Evolutionary conservation across 2,113 vertebrate species (phyloP).

Genomic region (Gavialis gangeticus): DNA sequence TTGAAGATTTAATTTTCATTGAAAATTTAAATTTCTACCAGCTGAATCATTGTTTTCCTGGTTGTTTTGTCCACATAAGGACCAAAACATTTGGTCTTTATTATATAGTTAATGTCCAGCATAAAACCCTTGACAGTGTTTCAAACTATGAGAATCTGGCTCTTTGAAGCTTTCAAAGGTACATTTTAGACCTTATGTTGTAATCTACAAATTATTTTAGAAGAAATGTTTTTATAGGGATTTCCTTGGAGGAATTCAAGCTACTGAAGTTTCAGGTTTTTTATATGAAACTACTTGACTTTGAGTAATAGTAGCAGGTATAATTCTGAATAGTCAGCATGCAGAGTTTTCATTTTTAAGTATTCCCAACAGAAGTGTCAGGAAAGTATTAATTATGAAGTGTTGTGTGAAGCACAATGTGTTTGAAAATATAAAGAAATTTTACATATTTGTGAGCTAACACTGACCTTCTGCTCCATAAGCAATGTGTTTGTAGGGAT

Average conservation of each 20-base stretch:
- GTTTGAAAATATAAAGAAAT: not conserved
- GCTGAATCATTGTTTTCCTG: not conserved
- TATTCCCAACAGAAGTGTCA: not conserved
- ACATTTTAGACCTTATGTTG: not conserved
- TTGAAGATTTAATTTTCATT: not conserved
- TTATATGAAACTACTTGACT: not conserved
- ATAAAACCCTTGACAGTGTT: not conserved
- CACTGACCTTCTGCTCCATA: conserved; percentile 96
- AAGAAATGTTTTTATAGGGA: not conserved
- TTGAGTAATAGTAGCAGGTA: not conserved
- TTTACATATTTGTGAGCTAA: conserved; percentile 37
- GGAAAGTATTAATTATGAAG: not conserved
- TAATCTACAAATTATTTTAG: not conserved
- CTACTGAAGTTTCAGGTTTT: not conserved
- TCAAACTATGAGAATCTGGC: not conserved
- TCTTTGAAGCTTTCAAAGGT: not conserved
- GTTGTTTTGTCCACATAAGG: not conserved
- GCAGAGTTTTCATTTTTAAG: not conserved
- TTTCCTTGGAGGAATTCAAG: not conserved
- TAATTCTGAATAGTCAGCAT: not conserved
- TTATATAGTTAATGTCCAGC: not conserved
- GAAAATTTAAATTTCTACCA: not conserved
- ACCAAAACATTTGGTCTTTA: not conserved
- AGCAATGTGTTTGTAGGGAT: conserved; percentile 97
- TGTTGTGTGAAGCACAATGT: not conserved